Base-by-base conservation (phyloP, 2,113 vertebrate genomes). In the Pelodiscus sinensis region DNA sequence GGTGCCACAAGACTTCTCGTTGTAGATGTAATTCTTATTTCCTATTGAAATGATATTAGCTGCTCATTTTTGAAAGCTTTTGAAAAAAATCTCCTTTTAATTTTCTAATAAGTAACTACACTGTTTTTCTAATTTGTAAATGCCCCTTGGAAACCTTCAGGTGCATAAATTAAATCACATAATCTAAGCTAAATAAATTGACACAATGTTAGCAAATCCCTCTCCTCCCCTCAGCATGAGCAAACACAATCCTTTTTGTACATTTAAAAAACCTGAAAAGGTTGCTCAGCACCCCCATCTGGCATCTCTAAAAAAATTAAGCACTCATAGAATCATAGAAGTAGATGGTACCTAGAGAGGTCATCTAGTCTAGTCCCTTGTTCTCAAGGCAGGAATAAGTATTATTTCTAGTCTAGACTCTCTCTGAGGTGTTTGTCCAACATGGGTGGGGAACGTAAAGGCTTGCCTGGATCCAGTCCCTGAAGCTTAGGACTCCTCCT, bases 81-180 rank as follows among this genome's bases (percentile, higher is more conserved):
- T 44, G 86, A 92, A 89, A 95, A 96, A 71, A 92, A 38, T 60
- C 94, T 93, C 82, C 5, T 92, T 44, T 96, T 95, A 95, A 93
- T 92, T 94, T 93, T 83, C 86, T 92, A 93, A 85, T 84, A 91
- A 73, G 65, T 90, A 93, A 60, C 54, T 81, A 56, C 11, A 1
- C 86, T 75, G 27, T 71, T 84, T 80, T 79, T 81, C 16, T 27
- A 79, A 95, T 95, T 96, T 80, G 95, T 18, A 82, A 87, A 83
- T 93, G 35, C 81, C 80, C 73, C 31, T 96, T 82, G 85, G 92
- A 79, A 73, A 38, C 86, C 0, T 1, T 94, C 93, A 87, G 80
- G 80, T 94, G 80, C 86, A 19, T 38, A 73, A 85, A 80, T 11
- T 2, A 1, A 89, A 55, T 50, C 29, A 44, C 16, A 8, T 13